Percentiles rank a stretch among this genome's conserved stretches.
Evolutionary conservation across 2,888 invertebrate genomes (phyloP).

Genomic region (Eupsilia transversa): DNA sequence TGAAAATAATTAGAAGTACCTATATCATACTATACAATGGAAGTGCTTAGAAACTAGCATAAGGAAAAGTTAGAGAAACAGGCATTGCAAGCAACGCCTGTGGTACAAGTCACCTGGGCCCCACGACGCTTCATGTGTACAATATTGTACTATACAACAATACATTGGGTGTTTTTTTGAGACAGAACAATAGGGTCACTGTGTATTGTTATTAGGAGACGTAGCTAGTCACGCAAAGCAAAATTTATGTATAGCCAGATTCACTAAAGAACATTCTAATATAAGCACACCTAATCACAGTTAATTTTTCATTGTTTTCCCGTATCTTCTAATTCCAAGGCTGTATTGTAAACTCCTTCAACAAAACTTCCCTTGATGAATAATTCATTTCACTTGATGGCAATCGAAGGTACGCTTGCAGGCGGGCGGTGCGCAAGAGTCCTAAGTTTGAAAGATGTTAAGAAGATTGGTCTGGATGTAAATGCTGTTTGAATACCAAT

Average conservation of each 20-base stretch:
- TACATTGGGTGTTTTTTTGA: not conserved
- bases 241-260: not conserved
- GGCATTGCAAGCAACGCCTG: not conserved
- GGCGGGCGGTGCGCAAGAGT: slow-evolving; percentile 44
- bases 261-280: not conserved
- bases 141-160: too few species aligned
- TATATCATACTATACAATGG: too few species aligned
- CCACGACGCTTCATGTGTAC: not conserved
- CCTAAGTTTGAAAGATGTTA: slow-evolving; percentile 64
- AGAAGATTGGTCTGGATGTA: slow-evolving; percentile 67
- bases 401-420: slow-evolving; percentile 69
- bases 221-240: not conserved
- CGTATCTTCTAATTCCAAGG: slow-evolving; percentile 24
- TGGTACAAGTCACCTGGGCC: too few species aligned
- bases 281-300: not conserved
- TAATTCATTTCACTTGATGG: slow-evolving; percentile 69
- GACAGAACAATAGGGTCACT: not conserved
- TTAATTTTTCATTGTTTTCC: slow-evolving; percentile 60
- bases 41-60: too few species aligned
- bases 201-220: not conserved
- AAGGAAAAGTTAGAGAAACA: not conserved
- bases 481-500: slow-evolving; percentile 63
- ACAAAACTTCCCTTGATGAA: slow-evolving; percentile 61
- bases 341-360: slow-evolving; percentile 48
- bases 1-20: too few species aligned